Percentiles rank a stretch among this genome's conserved stretches.
These are phyloP conservation scores for Diloba caeruleocephala DNA, from an alignment of 2,888 invertebrate species.

Conservation along the genomic window DNA sequence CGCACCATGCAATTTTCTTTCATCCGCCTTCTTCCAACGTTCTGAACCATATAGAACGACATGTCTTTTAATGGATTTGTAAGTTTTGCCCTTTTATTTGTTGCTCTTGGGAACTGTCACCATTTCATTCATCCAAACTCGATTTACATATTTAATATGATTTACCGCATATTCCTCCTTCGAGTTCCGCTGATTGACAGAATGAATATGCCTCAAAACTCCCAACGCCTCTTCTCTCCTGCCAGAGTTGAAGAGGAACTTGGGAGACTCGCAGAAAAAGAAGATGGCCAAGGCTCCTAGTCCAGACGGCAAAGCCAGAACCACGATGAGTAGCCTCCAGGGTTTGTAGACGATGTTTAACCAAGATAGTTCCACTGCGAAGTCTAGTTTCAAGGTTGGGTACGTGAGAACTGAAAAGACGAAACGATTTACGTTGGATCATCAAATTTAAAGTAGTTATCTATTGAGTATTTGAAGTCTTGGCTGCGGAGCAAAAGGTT, in stretches of 20 bases:
- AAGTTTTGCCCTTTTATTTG: too few relatives aligned
- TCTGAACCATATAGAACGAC: too few relatives aligned
- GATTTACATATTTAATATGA: too few relatives aligned
- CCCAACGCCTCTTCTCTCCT: slow-evolving; percentile 89
- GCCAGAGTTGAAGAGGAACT: slow-evolving; percentile 91
- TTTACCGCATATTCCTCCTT: slow-evolving; percentile 72
- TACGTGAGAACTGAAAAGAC: slow-evolving; percentile 90
- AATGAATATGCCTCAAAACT: slow-evolving; percentile 76
- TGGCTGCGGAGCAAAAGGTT: too few relatives aligned
- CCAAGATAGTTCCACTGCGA: slow-evolving; percentile 75
- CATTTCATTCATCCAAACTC: too few relatives aligned
- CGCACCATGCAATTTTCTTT: too few relatives aligned
- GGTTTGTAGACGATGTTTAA: slow-evolving; percentile 90
- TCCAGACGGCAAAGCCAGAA: slow-evolving; percentile 76
- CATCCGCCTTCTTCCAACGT: too few relatives aligned
- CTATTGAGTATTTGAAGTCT: too few relatives aligned
- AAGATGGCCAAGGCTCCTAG: slow-evolving; percentile 89
- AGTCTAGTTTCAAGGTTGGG: slow-evolving; percentile 89
- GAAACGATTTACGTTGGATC: neutral
- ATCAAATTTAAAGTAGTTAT: too few relatives aligned
- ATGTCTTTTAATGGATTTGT: too few relatives aligned
- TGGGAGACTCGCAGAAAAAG: slow-evolving; percentile 93
- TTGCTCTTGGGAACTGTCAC: too few relatives aligned
- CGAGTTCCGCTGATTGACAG: slow-evolving; percentile 67
- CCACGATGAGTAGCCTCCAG: slow-evolving; percentile 92